Base-by-base conservation (phyloP, 2,888 invertebrate genomes). In the Ellobium chinense region DNA sequence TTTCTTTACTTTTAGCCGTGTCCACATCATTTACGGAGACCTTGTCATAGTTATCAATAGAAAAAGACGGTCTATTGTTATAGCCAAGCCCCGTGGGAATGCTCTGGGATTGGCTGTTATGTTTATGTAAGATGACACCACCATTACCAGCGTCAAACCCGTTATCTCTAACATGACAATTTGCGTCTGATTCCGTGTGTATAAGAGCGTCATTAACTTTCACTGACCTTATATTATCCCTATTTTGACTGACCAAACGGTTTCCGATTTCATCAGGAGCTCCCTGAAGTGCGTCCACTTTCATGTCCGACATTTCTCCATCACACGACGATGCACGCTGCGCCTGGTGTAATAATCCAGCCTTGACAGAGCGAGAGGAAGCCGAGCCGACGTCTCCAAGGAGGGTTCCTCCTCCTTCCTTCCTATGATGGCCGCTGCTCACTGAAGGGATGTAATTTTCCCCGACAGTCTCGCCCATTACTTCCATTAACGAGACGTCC, bases 401-500 rank as follows among this genome's bases (percentile, higher is more conserved):
- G n/a, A 21, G n/a, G 54, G 2, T 29, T 12, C 54, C 5, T n/a
- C 12, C 0, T 54, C 34, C 9, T 9, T 34, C 70, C 2, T n/a
- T 56, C n/a, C 9, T 12, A 12, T 4, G 31, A 7, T 56, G 70
- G 21, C 56, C 31, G n/a, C 31, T 70, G 46, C 54, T 1, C 1
- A 29, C 46, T 69, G 46, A 68, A 68, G n/a, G 36, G 37, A 46
- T 69, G 69, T 69, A 29, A 29, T 54, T 29, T 29, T 54, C 54
- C 31, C 29, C 4, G 46, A 69, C 69, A 69, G 21, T 12, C 14
- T 39, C 68, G 37, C 37, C 68, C 21, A 46, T 68, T 46, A 46
- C 54, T 1, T 31, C n/a, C 31, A 34, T 1, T 31, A n/a, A 31
- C 18, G 70, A 34, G 9, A 46, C 18, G 46, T 46, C 46, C 9